Conservation (phyloP, 2,797 vertebrate species). For the Syngnathus rostellatus region DNA sequence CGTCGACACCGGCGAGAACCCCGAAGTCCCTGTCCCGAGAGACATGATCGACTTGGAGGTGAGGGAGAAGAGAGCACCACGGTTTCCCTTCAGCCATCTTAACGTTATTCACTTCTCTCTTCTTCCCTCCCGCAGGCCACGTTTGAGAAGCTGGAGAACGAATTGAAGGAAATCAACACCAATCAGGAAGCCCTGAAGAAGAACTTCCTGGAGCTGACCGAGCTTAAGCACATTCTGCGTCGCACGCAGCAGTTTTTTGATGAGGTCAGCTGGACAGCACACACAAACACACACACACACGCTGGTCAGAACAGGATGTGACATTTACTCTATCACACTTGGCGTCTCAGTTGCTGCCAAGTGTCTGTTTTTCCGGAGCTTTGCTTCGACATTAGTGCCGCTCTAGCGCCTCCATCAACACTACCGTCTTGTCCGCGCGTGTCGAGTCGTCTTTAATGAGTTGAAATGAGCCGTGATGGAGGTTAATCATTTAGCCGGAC, state of each 20-base stretch:
- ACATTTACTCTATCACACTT: not conserved
- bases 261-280: conserved; percentile 75
- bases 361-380: conserved; percentile 5
- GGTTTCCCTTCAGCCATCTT: not conserved
- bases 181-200: conserved; percentile 97
- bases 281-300: not conserved
- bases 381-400: conserved; percentile 35
- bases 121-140: conserved; percentile 73
- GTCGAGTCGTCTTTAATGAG: conserved; percentile 34
- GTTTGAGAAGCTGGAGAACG: conserved; percentile 97
- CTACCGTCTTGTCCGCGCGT: conserved; percentile 6
- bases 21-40: conserved; percentile 92
- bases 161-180: conserved; percentile 96
- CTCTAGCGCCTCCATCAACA: conserved; percentile 29
- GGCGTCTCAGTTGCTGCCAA: not conserved
- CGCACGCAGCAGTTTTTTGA: conserved; percentile 98
- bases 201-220: conserved; percentile 94
- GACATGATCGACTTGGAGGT: conserved; percentile 99
- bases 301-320: not conserved
- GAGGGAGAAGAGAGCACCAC: conserved; percentile 15
- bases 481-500: conserved; percentile 53
- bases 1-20: conserved; percentile 93
- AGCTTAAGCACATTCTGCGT: conserved; percentile 95
- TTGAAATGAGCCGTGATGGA: conserved; percentile 35
- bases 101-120: not conserved